phyloP scores from a whole-genome alignment of 2,888 invertebrate species.

The Nemoura dubitans region DNA sequence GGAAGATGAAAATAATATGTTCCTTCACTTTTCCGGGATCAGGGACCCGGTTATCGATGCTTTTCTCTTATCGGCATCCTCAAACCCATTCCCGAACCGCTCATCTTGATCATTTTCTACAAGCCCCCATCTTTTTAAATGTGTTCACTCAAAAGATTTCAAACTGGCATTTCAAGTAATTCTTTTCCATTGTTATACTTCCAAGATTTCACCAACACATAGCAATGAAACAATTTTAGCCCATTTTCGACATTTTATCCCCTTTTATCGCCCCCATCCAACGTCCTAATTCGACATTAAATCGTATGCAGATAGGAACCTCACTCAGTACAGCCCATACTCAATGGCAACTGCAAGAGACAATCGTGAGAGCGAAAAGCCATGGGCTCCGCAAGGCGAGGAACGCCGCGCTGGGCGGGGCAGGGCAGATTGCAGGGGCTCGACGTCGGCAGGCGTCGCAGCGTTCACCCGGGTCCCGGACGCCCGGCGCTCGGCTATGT shows the following conservation, averaged over 20 bases:
- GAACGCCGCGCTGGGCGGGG: constrained; percentile 17
- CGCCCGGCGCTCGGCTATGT: constrained; percentile 23
- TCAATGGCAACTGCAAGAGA: too few relatives aligned
- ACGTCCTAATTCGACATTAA: too few relatives aligned
- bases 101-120: background rate
- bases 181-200: background rate
- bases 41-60: background rate
- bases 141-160: background rate
- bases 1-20: background rate
- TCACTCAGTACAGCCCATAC: too few relatives aligned
- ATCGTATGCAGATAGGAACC: too few relatives aligned
- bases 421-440: constrained; percentile 39
- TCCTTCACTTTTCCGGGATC: background rate
- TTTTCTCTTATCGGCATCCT: background rate
- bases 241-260: too few relatives aligned
- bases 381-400: background rate
- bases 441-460: background rate
- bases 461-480: constrained; percentile 8
- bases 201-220: too few relatives aligned
- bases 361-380: too few relatives aligned
- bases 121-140: background rate
- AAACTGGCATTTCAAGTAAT: background rate
- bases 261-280: too few relatives aligned
- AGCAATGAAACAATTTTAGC: background rate
- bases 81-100: background rate